These are phyloP conservation scores for Apteryx owenii DNA, from an alignment of 2,113 vertebrate genomes.

Conservation along the genomic window DNA sequence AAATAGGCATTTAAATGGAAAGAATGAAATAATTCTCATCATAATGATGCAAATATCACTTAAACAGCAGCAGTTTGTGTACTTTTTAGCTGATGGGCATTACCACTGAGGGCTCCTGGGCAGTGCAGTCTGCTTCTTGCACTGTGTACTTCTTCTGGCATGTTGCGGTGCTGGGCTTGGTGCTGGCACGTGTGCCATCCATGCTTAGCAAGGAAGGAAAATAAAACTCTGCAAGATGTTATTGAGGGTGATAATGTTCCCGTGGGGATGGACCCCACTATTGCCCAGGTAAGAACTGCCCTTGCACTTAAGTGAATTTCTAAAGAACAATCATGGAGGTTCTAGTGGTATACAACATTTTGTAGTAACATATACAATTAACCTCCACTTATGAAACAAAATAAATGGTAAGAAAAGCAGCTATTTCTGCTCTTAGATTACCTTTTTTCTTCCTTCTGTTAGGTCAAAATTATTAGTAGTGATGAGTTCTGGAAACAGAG, in stretches of 20 bases:
- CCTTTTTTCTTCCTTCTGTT: not conserved
- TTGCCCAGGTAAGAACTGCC: not conserved
- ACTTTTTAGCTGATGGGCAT: not conserved
- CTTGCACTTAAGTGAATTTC: not conserved
- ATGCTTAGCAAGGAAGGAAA: not conserved
- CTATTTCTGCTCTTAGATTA: not conserved
- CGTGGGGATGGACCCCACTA: not conserved
- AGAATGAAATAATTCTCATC: not conserved
- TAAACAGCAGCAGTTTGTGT: not conserved
- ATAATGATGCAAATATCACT: not conserved
- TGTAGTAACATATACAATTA: not conserved
- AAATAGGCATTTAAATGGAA: not conserved
- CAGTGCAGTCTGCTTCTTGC: not conserved
- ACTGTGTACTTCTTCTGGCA: not conserved
- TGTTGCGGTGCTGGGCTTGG: not conserved
- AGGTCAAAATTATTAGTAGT: not conserved
- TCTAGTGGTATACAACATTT: not conserved
- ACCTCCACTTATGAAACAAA: not conserved
- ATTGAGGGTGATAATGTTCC: not conserved
- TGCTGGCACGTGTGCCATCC: not conserved
- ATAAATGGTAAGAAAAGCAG: not conserved
- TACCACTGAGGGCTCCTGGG: not conserved
- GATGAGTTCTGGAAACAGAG: not conserved
- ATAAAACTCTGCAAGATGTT: not conserved
- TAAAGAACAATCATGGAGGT: not conserved